Evolutionary conservation across 1,140 invertebrate genomes (phyloP).

Genomic region (Pantala flavescens): DNA sequence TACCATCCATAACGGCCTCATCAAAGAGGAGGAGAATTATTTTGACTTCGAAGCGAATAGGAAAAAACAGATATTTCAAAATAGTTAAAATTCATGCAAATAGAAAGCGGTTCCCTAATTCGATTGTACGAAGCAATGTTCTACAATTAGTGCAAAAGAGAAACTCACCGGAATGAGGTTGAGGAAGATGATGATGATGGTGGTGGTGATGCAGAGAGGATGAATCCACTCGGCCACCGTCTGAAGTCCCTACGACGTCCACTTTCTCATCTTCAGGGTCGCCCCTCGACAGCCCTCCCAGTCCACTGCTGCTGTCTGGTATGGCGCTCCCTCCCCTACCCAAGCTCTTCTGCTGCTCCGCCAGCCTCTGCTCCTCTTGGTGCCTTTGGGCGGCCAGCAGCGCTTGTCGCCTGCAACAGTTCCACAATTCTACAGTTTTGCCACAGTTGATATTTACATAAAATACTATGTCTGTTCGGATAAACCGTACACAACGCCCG

Average conservation of each 20-base stretch:
- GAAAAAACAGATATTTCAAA: too few species aligned
- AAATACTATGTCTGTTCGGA: too few species aligned
- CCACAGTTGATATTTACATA: too few species aligned
- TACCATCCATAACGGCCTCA: too few species aligned
- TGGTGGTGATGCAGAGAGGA: conserved; percentile 45
- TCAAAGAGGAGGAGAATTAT: too few species aligned
- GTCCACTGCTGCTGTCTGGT: conserved; percentile 28
- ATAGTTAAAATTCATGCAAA: too few species aligned
- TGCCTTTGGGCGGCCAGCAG: conserved; percentile 53
- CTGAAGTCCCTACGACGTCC: conserved; percentile 73
- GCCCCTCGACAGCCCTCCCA: conserved; percentile 36
- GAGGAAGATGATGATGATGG: conserved; percentile 31
- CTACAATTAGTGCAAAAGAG: too few species aligned
- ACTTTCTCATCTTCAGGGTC: conserved; percentile 76
- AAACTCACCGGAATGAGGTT: conserved; percentile 42
- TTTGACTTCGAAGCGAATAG: too few species aligned
- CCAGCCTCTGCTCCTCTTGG: conserved; percentile 28
- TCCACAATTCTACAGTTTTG: too few species aligned
- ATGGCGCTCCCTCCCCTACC: conserved; percentile 34
- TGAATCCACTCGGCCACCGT: conserved; percentile 42
- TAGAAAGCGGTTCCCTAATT: too few species aligned
- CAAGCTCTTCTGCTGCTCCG: conserved; percentile 32
- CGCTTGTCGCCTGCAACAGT: conserved; percentile 64
- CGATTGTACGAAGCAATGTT: too few species aligned
- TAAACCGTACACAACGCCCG: too few species aligned